Percentiles rank a stretch among this genome's conserved stretches.
Conservation (phyloP, 1,140 invertebrate genomes). For the Cyphomyrmex costatus region DNA sequence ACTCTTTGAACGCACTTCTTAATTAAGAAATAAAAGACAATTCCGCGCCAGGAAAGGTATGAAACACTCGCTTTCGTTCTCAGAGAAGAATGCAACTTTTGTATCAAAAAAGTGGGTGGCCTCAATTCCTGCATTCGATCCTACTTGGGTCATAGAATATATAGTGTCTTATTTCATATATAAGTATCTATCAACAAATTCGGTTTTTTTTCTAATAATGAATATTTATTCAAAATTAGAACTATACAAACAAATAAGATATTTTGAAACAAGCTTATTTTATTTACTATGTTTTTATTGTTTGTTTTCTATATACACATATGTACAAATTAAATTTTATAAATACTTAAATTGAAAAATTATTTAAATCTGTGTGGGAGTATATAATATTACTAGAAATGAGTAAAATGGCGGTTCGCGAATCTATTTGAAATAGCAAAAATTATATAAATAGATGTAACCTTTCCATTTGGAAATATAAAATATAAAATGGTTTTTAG, state of each 20-base stretch:
- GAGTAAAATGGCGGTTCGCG: too few relatives aligned
- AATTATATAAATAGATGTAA: too few relatives aligned
- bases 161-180: neutral
- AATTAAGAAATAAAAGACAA: conserved; percentile 75
- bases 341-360: conserved; percentile 4
- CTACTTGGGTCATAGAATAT: neutral
- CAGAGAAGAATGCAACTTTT: conserved; percentile 60
- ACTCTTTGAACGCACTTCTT: conserved; percentile 60
- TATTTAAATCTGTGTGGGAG: neutral
- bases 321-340: neutral
- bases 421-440: too few relatives aligned
- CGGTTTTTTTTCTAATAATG: neutral
- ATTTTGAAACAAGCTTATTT: neutral
- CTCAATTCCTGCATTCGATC: conserved; percentile 51
- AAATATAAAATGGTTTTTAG: too few relatives aligned
- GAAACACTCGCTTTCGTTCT: conserved; percentile 58
- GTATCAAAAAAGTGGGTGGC: conserved; percentile 50
- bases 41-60: conserved; percentile 64
- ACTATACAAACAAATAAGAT: neutral
- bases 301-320: neutral
- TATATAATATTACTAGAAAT: too few relatives aligned
- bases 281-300: neutral
- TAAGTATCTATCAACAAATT: conserved; percentile 9
- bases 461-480: too few relatives aligned
- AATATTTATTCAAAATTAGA: too few relatives aligned